Percentiles rank a stretch among this genome's conserved stretches.
Conservation (phyloP, 1,140 invertebrate species). For the Colletes latitarsis region DNA sequence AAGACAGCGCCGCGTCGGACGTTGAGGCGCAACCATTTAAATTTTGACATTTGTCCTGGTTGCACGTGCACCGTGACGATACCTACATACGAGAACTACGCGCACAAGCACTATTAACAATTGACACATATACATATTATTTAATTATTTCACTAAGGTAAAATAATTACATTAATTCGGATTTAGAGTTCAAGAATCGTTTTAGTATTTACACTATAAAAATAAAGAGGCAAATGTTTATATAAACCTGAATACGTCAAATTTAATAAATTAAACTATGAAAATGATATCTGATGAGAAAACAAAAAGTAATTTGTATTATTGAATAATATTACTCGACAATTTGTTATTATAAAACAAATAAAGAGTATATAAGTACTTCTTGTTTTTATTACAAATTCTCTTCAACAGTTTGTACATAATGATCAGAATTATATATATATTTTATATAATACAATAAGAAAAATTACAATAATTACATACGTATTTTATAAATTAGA, state of each 20-base stretch:
- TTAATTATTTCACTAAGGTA: not conserved
- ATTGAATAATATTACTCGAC: not conserved
- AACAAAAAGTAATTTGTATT: not conserved
- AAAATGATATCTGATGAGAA: not conserved
- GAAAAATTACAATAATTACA: constrained; percentile 14
- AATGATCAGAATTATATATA: not conserved
- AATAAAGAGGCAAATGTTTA: not conserved
- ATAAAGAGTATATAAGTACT: not conserved
- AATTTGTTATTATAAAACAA: not conserved
- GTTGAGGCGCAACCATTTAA: constrained; percentile 68
- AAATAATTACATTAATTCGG: not conserved
- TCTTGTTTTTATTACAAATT: constrained; percentile 15
- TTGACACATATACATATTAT: not conserved
- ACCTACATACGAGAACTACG: constrained; percentile 12
- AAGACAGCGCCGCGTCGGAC: constrained; percentile 34
- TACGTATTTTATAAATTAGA: constrained; percentile 23
- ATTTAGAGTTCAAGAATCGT: not conserved
- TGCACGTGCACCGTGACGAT: constrained; percentile 54
- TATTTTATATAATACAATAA: not conserved
- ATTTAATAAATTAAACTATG: not conserved
- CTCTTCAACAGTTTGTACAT: constrained; percentile 5
- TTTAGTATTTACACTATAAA: not conserved
- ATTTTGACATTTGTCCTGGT: constrained; percentile 62
- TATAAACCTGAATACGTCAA: not conserved
- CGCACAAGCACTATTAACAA: not conserved